A percentile compares a stretch with the other conserved stretches of the same genome.
These are phyloP conservation scores for Microcebus tavaratra DNA, from an alignment of 2,113 vertebrate species.

Conservation along the genomic window DNA sequence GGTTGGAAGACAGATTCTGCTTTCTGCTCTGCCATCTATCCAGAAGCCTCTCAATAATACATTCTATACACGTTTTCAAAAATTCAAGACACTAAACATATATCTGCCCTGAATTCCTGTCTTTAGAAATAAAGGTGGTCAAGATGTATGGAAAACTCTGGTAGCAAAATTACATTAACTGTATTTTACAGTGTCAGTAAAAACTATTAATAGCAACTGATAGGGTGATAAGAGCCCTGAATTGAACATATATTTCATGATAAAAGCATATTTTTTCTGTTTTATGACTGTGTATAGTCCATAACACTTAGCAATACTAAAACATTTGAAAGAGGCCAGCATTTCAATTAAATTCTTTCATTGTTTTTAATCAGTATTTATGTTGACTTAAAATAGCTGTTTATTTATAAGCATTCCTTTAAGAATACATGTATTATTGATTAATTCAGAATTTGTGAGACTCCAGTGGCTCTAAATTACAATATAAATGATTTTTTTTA, in stretches of 20 bases:
- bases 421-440: neutral
- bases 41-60: neutral
- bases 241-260: neutral
- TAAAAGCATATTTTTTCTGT: neutral
- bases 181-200: neutral
- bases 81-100: neutral
- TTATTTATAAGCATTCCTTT: neutral
- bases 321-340: neutral
- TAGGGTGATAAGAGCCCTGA: neutral
- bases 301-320: neutral
- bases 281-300: neutral
- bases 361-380: neutral
- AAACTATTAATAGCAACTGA: neutral
- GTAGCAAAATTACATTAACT: neutral
- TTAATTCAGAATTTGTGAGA: neutral
- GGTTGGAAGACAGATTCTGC: neutral
- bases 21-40: neutral
- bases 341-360: neutral
- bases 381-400: neutral
- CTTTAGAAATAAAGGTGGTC: neutral
- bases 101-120: neutral
- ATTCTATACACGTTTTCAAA: neutral
- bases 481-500: neutral
- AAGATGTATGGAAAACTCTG: neutral
- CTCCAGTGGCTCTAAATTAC: neutral